Conservation (phyloP, 2,888 invertebrate genomes). For the Megalurothrips usitatus region DNA sequence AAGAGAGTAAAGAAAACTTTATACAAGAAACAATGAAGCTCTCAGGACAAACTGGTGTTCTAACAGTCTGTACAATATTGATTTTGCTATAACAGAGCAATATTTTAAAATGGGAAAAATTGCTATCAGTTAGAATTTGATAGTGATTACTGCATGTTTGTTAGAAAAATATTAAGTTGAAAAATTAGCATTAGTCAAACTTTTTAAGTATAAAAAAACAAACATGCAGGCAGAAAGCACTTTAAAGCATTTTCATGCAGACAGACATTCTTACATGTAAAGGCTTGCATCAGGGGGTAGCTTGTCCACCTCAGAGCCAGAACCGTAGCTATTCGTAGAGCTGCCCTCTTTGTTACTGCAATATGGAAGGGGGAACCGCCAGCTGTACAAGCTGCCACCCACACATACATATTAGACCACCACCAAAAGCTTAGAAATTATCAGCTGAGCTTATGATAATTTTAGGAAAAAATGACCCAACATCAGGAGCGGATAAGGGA, state of each 20-base stretch:
- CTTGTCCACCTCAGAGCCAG: constrained; percentile 35
- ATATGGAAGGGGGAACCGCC: constrained; percentile 95
- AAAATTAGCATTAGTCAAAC: no score
- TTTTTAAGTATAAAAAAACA: no score
- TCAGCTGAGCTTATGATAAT: no score
- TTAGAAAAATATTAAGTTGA: no score
- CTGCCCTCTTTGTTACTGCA: constrained; percentile 75
- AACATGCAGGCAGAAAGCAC: constrained; percentile 32
- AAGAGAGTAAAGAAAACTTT: no score
- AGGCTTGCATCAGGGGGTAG: constrained; percentile 43
- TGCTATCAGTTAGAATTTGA: no score
- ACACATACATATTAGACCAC: constrained; percentile 43
- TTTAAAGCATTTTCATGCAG: constrained; percentile 25
- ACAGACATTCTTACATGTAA: constrained; percentile 40
- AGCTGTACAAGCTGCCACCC: constrained; percentile 80
- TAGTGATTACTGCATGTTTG: no score
- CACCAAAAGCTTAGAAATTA: constrained; percentile 32
- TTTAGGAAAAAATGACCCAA: constrained; percentile 31
- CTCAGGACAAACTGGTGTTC: no score
- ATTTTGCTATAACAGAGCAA: no score
- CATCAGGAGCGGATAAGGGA: background rate
- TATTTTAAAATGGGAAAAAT: no score
- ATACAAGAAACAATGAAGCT: no score
- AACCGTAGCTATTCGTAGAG: constrained; percentile 40
- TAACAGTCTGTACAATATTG: no score